Base-by-base conservation (phyloP, 2,888 invertebrate genomes). In the Orchesella flavescens region DNA sequence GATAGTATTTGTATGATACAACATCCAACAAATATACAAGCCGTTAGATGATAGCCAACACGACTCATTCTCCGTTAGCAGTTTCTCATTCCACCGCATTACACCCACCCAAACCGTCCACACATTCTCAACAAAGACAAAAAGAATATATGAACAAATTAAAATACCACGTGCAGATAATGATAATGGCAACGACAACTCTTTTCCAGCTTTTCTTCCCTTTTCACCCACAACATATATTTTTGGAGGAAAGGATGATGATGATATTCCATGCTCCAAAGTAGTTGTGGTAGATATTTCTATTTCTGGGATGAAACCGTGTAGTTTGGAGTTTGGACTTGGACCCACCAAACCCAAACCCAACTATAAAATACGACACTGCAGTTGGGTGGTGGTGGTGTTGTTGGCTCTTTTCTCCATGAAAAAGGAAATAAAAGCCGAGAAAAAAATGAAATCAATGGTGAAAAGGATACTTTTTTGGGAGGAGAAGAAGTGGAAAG, bases 101-200 rank as follows among this genome's bases (percentile, higher is more conserved):
- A 49, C 19, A 13, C 46, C 23, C 69, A 44, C 49, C 19, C 63
- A 13, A 19, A n/a, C 66, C 57, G 66, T 73, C 66, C 59, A 23
- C 80, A 80, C 80, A 73, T 80, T 80, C 46, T 66, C 55, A 57
- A 73, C 44, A 68, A 44, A 83, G 77, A 77, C 73, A 77, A 79
- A n/a, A 84, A 79, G 79, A 75, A 85, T 69, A 79, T 65, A 80
- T 81, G 80, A 78, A 85, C 83, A 86, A 86, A 86, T 86, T 86
- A 86, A 86, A 86, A 86, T 86, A 83, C 86, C 86, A 86, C 86
- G 86, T 86, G 86, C 86, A 82, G 83, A 83, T 86, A 86, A 86
- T 85, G 86, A 86, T 86, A 85, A 86, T 86, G 85, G 83, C 83
- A 85, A 34, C 34, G 34, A 34, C 34, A 34, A 73, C 72, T 82